Evolutionary conservation across 2,888 invertebrate genomes (phyloP).

Genomic region (Metacarcinus magister): DNA sequence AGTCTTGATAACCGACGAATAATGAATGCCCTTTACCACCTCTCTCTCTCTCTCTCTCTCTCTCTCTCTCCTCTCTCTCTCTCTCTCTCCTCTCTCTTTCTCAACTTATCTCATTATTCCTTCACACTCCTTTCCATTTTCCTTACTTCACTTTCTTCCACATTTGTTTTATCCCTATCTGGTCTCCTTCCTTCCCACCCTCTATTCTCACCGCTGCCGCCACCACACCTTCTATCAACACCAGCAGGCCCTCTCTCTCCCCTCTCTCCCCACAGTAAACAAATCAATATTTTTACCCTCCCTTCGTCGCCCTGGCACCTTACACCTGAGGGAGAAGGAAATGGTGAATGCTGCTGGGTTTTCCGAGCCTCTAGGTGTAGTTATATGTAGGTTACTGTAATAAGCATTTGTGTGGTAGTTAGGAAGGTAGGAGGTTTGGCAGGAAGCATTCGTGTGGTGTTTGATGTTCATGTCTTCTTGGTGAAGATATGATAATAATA

Average conservation of each 20-base stretch:
- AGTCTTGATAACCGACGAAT: background rate
- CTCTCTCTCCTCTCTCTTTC: too few species aligned
- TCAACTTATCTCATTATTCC: background rate
- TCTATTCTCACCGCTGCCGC: background rate
- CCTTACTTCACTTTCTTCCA: background rate
- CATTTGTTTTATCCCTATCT: background rate
- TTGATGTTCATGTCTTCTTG: background rate
- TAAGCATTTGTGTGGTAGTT: background rate
- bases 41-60: background rate
- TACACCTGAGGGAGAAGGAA: background rate
- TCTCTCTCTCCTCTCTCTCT: background rate
- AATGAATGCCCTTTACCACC: background rate
- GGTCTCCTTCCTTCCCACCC: background rate
- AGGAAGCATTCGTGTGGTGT: too few species aligned
- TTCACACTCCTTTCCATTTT: background rate
- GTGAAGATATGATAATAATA: too few species aligned
- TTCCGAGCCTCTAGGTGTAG: background rate
- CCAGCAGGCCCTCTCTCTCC: background rate
- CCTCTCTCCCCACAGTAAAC: background rate
- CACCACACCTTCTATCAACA: background rate
- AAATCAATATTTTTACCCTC: slow-evolving; percentile 50
- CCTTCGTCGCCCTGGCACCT: background rate
- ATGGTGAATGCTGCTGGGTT: background rate
- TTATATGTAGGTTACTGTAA: too few species aligned
- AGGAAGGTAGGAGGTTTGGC: too few species aligned